Conservation (phyloP, 2,888 invertebrate species). For the Barypeithes pellucidus region DNA sequence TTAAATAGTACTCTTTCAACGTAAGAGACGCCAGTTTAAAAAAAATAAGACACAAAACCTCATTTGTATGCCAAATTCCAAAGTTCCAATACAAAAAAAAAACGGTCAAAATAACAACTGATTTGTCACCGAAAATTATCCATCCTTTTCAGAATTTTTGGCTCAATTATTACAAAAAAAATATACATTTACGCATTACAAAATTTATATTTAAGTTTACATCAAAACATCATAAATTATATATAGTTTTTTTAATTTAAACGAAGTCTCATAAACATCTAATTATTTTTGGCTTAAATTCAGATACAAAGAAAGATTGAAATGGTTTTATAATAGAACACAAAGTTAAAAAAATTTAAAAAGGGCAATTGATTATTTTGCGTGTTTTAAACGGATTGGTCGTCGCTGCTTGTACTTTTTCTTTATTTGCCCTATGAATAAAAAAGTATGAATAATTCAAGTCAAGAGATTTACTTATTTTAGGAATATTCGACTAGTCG, state of each 20-base stretch:
- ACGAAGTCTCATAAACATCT: background rate
- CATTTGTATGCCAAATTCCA: background rate
- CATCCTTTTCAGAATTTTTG: background rate
- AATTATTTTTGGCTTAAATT: conserved; percentile 9
- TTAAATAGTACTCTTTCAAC: no score
- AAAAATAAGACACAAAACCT: no score
- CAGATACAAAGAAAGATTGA: background rate
- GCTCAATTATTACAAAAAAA: conserved; percentile 5
- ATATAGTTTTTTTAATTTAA: conserved; percentile 17
- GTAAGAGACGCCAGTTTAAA: no score
- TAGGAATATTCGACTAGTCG: no score
- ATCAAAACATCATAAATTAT: conserved; percentile 17
- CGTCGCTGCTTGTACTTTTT: no score
- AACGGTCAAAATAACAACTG: background rate
- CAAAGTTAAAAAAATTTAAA: no score
- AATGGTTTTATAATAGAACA: no score
- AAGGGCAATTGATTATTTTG: no score
- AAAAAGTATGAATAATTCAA: no score
- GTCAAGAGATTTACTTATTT: no score
- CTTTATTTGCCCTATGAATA: no score
- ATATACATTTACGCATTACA: conserved; percentile 16
- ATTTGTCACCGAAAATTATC: background rate
- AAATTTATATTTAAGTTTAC: conserved; percentile 19
- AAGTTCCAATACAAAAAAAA: conserved; percentile 5
- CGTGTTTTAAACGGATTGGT: no score